phyloP scores from a whole-genome alignment of 2,113 vertebrate genomes.

The Herpailurus yagouaroundi region DNA sequence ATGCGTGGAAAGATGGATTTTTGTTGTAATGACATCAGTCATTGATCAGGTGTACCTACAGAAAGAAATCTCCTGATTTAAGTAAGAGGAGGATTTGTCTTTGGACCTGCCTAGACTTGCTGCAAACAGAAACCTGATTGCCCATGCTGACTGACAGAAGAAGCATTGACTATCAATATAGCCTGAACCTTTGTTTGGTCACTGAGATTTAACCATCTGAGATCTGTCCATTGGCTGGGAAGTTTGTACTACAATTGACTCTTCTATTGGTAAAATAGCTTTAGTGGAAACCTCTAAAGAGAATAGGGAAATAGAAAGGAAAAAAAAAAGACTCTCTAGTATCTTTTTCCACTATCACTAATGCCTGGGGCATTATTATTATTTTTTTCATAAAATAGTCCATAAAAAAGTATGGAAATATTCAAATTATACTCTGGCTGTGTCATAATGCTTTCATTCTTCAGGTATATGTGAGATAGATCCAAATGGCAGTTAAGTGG shows the following conservation, averaged over 20 bases:
- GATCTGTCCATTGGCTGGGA: background rate
- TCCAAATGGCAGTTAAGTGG: constrained; percentile 30
- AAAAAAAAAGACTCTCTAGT: background rate
- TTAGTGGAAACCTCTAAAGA: background rate
- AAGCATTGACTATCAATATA: background rate
- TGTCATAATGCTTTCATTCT: background rate
- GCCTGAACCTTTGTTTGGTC: background rate
- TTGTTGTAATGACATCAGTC: background rate
- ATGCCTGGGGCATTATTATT: background rate
- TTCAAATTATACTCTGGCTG: background rate
- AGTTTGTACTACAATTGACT: background rate
- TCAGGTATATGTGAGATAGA: background rate
- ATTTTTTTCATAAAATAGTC: constrained; percentile 18
- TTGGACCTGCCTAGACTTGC: background rate
- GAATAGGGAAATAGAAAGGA: background rate
- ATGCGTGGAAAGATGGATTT: background rate
- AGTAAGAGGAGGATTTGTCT: background rate
- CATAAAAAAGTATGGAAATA: background rate
- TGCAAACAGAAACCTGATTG: background rate
- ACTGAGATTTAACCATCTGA: background rate
- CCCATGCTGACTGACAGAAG: background rate
- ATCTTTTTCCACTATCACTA: background rate
- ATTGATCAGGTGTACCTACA: background rate
- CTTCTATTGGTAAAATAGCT: background rate
- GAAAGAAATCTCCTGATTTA: constrained; percentile 3